Conservation (phyloP, 2,888 invertebrate genomes). For the Macrophya annulata region DNA sequence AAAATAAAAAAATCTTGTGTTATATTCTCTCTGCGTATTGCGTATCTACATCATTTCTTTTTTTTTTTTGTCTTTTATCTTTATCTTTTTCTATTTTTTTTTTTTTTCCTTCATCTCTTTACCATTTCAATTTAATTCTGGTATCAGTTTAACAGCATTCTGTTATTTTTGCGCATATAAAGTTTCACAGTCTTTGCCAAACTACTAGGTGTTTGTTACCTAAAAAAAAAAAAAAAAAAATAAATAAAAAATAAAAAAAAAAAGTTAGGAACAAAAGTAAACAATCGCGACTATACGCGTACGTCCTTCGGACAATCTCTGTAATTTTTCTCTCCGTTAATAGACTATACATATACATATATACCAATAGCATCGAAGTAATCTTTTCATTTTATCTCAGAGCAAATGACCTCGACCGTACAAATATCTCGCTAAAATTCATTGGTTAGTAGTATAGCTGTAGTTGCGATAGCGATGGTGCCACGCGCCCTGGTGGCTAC, state of each 20-base stretch:
- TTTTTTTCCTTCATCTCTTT: background rate
- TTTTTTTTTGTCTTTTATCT: too few relatives aligned
- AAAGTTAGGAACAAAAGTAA: background rate
- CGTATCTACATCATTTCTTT: background rate
- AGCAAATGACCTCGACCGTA: conserved; percentile 37
- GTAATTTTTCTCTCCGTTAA: background rate
- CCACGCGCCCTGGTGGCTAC: conserved; percentile 42
- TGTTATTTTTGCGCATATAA: background rate
- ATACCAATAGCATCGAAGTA: background rate
- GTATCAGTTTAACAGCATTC: background rate
- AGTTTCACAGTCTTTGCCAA: background rate
- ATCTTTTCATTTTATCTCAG: conserved; percentile 32
- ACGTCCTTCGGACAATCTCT: conserved; percentile 5
- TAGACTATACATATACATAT: background rate
- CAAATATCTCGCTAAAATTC: conserved; percentile 32
- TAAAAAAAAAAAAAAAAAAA: background rate
- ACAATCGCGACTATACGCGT: background rate
- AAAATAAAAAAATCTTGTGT: too few relatives aligned
- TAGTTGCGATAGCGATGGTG: background rate
- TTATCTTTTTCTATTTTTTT: too few relatives aligned
- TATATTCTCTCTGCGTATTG: background rate
- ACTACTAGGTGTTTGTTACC: background rate
- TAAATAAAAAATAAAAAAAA: background rate
- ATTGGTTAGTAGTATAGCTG: background rate
- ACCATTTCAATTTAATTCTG: background rate